phyloP scores from a whole-genome alignment of 2,888 invertebrate genomes.

The Sussaba pulchella region DNA sequence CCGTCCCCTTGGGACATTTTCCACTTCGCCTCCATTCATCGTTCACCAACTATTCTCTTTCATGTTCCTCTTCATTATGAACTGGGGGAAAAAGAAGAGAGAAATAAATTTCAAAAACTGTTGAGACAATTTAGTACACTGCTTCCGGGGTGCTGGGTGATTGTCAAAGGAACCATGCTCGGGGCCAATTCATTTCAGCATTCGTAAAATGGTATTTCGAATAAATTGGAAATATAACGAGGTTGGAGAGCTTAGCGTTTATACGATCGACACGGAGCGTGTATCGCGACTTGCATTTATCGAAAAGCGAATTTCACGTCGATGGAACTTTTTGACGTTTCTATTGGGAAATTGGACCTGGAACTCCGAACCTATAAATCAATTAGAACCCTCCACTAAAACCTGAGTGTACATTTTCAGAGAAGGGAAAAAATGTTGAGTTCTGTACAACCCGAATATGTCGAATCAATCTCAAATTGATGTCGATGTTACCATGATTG shows the following conservation, averaged over 20 bases:
- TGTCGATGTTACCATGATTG: slow-evolving; percentile 70
- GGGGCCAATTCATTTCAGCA: not conserved
- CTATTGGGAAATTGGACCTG: slow-evolving; percentile 23
- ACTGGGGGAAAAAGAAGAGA: slow-evolving; percentile 21
- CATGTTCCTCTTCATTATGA: slow-evolving; percentile 10
- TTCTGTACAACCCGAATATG: slow-evolving; percentile 45
- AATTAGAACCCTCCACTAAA: not conserved
- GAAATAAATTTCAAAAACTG: slow-evolving; percentile 48
- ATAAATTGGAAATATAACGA: not conserved
- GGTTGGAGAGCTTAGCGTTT: no score
- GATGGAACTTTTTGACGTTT: slow-evolving; percentile 59
- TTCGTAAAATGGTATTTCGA: not conserved
- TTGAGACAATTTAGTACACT: not conserved
- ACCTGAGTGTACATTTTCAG: slow-evolving; percentile 22
- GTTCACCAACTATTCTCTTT: slow-evolving; percentile 55
- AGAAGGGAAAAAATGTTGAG: slow-evolving; percentile 16
- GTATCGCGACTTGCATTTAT: no score
- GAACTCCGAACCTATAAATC: slow-evolving; percentile 43
- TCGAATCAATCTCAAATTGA: slow-evolving; percentile 58
- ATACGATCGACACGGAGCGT: slow-evolving; percentile 26
- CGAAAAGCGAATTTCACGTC: slow-evolving; percentile 31
- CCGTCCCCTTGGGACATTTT: slow-evolving; percentile 31
- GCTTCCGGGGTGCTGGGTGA: not conserved
- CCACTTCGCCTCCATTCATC: slow-evolving; percentile 44
- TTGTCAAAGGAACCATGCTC: not conserved